Evolutionary conservation across 2,113 vertebrate species (phyloP).

Genomic region (Macquaria australasica): DNA sequence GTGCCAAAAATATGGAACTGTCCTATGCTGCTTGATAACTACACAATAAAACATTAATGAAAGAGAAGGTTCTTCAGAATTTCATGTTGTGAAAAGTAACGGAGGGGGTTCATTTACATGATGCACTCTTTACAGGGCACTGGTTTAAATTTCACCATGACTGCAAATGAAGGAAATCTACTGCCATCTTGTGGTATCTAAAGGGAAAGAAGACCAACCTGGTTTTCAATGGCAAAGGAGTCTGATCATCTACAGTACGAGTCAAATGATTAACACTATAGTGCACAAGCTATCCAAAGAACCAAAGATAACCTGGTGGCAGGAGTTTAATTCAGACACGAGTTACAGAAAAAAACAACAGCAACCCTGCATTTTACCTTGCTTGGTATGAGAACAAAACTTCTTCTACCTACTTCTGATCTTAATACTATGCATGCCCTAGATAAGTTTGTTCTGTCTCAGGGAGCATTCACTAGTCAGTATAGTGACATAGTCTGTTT

Average conservation of each 20-base stretch:
- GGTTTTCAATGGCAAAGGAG: neutral
- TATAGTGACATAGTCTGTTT: neutral
- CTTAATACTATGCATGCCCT: neutral
- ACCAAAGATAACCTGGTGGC: neutral
- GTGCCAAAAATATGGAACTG: neutral
- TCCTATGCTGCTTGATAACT: neutral
- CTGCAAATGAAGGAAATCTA: slow-evolving; percentile 65
- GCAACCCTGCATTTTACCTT: neutral
- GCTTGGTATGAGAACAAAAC: neutral
- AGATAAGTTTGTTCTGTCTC: neutral
- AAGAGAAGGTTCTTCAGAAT: neutral
- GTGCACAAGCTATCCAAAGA: neutral
- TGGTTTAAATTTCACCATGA: neutral
- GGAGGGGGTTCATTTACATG: slow-evolving; percentile 21
- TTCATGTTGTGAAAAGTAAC: neutral
- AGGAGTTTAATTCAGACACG: neutral
- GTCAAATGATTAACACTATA: neutral
- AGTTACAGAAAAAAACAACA: neutral
- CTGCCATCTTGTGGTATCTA: slow-evolving; percentile 76
- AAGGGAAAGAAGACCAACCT: neutral
- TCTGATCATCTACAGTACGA: neutral
- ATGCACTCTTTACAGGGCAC: neutral
- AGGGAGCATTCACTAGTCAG: neutral
- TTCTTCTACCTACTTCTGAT: too few species aligned
- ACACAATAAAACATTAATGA: neutral